Percentiles rank a stretch among this genome's conserved stretches.
phyloP scores from a whole-genome alignment of 2,888 invertebrate genomes.

The Vannuccia rotundouncinata region DNA sequence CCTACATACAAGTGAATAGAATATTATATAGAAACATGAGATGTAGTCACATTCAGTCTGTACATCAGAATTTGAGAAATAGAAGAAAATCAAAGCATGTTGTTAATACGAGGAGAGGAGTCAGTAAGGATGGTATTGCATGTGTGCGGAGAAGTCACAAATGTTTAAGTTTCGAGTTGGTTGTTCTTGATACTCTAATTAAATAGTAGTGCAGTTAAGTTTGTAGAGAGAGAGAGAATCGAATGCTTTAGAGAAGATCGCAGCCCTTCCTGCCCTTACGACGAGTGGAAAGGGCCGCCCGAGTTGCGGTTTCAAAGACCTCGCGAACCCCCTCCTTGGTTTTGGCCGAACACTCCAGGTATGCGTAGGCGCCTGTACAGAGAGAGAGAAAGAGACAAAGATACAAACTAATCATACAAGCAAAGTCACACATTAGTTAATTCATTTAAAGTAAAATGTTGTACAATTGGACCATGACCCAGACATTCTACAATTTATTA shows the following conservation, averaged over 20 bases:
- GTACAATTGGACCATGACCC: no score
- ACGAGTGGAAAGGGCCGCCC: constrained; percentile 70
- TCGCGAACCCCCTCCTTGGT: constrained; percentile 98
- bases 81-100: not conserved
- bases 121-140: not conserved
- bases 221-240: not conserved
- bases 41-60: not conserved
- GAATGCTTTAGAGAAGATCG: constrained; percentile 28
- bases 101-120: not conserved
- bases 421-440: no score
- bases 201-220: not conserved
- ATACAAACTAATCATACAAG: no score
- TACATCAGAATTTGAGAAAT: not conserved
- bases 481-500: no score
- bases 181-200: not conserved
- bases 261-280: constrained; percentile 31
- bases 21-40: not conserved
- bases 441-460: no score
- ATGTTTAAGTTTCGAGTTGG: not conserved
- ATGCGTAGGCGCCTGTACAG: not conserved
- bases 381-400: not conserved
- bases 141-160: not conserved
- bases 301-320: constrained; percentile 96
- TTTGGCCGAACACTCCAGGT: constrained; percentile 69
- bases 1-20: not conserved